Evolutionary conservation across 2,888 invertebrate genomes (phyloP).

Genomic region (Agrochola circellaris): DNA sequence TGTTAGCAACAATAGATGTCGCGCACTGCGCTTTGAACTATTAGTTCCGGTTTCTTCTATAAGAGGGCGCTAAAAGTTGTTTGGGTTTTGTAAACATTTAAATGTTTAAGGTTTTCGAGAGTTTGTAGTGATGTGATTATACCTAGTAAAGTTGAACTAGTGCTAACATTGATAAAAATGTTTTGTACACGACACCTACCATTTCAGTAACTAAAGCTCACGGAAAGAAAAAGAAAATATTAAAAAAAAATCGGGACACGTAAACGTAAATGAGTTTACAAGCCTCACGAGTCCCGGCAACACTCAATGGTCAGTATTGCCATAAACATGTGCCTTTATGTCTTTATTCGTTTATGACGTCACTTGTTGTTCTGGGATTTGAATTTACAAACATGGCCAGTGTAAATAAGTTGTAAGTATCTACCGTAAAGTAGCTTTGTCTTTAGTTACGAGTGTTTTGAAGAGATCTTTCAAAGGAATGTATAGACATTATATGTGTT

Average conservation of each 20-base stretch:
- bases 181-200: background rate
- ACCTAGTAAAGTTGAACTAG: background rate
- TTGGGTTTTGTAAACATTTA: background rate
- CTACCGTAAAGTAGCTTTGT: conserved; percentile 32
- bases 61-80: conserved; percentile 32
- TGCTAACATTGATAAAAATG: background rate
- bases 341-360: conserved; percentile 61
- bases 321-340: conserved; percentile 59
- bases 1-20: conserved; percentile 35
- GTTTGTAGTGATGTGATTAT: background rate
- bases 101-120: background rate
- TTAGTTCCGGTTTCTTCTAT: conserved; percentile 28
- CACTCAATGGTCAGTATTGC: conserved; percentile 58
- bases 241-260: conserved; percentile 21
- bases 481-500: conserved; percentile 8
- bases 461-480: conserved; percentile 15
- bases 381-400: conserved; percentile 55
- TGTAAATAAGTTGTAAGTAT: conserved; percentile 52
- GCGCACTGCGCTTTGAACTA: conserved; percentile 2
- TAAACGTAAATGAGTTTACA: conserved; percentile 55
- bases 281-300: conserved; percentile 33
- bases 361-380: conserved; percentile 43
- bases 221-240: background rate
- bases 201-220: background rate
- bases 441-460: conserved; percentile 30